Evolutionary conservation across 1,140 invertebrate species (phyloP).

Genomic region (Ectropis grisescens): DNA sequence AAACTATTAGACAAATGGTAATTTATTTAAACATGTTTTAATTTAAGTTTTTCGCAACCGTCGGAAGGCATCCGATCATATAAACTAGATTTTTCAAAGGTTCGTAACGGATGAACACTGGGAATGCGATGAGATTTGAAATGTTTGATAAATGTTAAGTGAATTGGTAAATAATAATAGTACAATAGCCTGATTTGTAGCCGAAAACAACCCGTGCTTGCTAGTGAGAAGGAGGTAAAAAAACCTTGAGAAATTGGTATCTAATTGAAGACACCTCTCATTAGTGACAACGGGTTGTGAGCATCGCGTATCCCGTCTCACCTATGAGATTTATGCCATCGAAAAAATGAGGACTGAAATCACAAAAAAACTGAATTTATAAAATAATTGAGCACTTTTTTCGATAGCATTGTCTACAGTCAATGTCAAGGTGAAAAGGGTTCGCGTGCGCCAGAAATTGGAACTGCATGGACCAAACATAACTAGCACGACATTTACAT

Average conservation of each 20-base stretch:
- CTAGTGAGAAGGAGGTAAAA: neutral
- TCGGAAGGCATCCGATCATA: slow-evolving; percentile 23
- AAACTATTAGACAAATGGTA: slow-evolving; percentile 36
- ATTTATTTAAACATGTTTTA: slow-evolving; percentile 35
- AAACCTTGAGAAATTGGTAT: too few species aligned
- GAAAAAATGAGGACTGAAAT: too few species aligned
- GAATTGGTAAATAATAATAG: neutral
- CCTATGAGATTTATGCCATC: too few species aligned
- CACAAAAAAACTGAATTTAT: too few species aligned
- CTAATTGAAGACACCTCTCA: slow-evolving; percentile 18
- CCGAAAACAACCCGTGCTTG: neutral
- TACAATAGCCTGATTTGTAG: slow-evolving; percentile 3
- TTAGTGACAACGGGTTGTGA: slow-evolving; percentile 42
- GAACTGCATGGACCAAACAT: slow-evolving; percentile 63
- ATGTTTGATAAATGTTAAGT: slow-evolving; percentile 28
- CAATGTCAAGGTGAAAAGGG: too few species aligned
- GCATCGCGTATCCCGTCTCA: slow-evolving; percentile 27
- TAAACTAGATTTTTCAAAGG: neutral
- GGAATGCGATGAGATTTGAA: slow-evolving; percentile 32
- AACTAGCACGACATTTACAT: slow-evolving; percentile 54
- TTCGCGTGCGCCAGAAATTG: slow-evolving; percentile 32
- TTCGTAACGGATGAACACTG: slow-evolving; percentile 5
- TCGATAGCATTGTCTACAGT: too few species aligned
- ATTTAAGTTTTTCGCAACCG: slow-evolving; percentile 32
- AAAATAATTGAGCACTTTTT: too few species aligned